Evolutionary conservation across 2,113 vertebrate genomes (phyloP).

Genomic region (Hippocampus abdominalis): DNA sequence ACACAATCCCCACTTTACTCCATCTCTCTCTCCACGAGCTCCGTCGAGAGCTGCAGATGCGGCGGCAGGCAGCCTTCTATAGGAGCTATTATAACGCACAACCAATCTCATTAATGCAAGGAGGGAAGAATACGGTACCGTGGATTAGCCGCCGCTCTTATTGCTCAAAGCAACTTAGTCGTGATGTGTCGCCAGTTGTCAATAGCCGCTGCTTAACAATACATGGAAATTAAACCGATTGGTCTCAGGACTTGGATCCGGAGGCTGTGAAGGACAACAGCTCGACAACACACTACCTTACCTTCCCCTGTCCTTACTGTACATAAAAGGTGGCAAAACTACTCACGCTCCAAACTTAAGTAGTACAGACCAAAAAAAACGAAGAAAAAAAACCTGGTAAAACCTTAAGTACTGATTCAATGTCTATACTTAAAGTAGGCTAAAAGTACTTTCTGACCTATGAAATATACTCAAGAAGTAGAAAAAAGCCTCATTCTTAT

Average conservation of each 20-base stretch:
- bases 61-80: constrained; percentile 50
- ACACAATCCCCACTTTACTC: constrained; percentile 53
- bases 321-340: constrained; percentile 25
- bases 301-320: constrained; percentile 14
- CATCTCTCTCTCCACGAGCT: constrained; percentile 43
- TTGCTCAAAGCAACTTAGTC: constrained; percentile 66
- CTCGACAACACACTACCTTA: constrained; percentile 30
- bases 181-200: constrained; percentile 63
- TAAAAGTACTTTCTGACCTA: no score
- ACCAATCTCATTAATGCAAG: constrained; percentile 62
- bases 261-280: constrained; percentile 30
- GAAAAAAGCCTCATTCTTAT: not conserved
- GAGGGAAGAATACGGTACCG: constrained; percentile 51
- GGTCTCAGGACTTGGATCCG: constrained; percentile 44
- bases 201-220: constrained; percentile 58
- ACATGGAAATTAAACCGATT: constrained; percentile 64
- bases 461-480: no score
- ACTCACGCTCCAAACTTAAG: constrained; percentile 15
- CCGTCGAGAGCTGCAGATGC: constrained; percentile 56
- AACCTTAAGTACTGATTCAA: not conserved
- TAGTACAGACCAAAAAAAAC: not conserved
- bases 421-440: no score
- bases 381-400: no score
- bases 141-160: constrained; percentile 55
- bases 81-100: constrained; percentile 65